These are phyloP conservation scores for Ellobius talpinus DNA, from an alignment of 2,113 vertebrate species.

Conservation along the genomic window DNA sequence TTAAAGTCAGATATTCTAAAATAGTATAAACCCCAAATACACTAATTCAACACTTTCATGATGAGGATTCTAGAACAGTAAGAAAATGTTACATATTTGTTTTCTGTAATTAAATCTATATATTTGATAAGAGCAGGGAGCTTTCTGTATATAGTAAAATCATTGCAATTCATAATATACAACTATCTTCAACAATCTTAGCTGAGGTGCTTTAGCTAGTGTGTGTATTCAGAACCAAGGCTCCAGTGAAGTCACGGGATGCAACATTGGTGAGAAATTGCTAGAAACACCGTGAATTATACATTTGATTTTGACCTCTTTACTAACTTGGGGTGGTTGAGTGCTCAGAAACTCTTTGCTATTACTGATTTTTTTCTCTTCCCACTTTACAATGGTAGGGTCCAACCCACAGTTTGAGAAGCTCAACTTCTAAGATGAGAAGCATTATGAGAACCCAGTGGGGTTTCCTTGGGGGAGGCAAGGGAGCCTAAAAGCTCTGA, in stretches of 20 bases:
- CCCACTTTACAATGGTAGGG: not conserved
- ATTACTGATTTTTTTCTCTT: not conserved
- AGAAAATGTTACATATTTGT: not conserved
- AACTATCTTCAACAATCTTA: not conserved
- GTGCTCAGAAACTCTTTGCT: not conserved
- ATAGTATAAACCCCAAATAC: not conserved
- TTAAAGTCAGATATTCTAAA: not conserved
- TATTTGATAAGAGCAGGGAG: too few relatives aligned
- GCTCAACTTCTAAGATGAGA: not conserved
- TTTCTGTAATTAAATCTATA: not conserved
- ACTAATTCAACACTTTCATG: not conserved
- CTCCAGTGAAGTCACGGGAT: not conserved
- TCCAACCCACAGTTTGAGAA: not conserved
- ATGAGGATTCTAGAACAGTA: not conserved
- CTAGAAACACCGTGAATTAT: not conserved
- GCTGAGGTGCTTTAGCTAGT: not conserved
- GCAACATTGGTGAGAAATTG: not conserved
- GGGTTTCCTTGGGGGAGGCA: not conserved
- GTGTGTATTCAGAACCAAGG: not conserved
- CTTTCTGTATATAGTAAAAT: not conserved
- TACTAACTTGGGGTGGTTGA: not conserved
- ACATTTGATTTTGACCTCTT: not conserved
- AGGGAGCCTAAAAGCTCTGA: not conserved
- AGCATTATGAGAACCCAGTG: not conserved
- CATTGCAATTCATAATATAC: not conserved